Evolutionary conservation across 2,113 vertebrate species (phyloP).

Genomic region (Forbesichthys agassizii): DNA sequence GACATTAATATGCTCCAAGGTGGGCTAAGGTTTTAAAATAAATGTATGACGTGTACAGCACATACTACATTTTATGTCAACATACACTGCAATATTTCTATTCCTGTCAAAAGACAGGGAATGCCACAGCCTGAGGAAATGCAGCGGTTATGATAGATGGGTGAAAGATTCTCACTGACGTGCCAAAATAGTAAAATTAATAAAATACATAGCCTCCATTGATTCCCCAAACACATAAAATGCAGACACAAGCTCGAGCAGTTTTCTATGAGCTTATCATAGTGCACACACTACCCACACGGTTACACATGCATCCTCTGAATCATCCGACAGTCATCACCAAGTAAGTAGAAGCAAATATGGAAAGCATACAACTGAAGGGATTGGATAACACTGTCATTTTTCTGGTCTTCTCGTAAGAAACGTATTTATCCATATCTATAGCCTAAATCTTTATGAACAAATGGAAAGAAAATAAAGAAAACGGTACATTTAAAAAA

Average conservation of each 20-base stretch:
- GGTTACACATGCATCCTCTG: conserved; percentile 25
- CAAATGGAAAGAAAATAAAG: not conserved
- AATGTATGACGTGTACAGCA: not conserved
- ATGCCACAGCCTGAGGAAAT: not conserved
- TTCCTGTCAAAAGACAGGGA: not conserved
- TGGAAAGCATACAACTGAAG: not conserved
- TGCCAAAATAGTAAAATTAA: not conserved
- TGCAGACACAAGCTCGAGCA: conserved; percentile 9
- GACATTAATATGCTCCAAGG: no score
- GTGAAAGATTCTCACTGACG: conserved; percentile 1
- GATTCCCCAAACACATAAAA: not conserved
- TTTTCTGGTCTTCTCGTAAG: not conserved
- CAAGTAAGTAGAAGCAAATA: not conserved
- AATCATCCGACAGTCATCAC: conserved; percentile 24
- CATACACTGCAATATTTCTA: no score
- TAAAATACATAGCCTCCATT: not conserved
- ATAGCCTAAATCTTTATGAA: no score
- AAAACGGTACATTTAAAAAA: no score
- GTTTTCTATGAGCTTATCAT: conserved; percentile 15
- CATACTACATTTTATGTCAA: not conserved
- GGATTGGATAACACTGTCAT: not conserved
- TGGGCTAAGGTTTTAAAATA: not conserved
- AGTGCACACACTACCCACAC: not conserved
- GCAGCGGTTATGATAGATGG: not conserved
- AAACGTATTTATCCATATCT: not conserved